Evolutionary conservation across 2,797 vertebrate genomes (phyloP), one percentile per base, ranked within the genome.

Genomic region (Typhlichthys subterraneus): DNA sequence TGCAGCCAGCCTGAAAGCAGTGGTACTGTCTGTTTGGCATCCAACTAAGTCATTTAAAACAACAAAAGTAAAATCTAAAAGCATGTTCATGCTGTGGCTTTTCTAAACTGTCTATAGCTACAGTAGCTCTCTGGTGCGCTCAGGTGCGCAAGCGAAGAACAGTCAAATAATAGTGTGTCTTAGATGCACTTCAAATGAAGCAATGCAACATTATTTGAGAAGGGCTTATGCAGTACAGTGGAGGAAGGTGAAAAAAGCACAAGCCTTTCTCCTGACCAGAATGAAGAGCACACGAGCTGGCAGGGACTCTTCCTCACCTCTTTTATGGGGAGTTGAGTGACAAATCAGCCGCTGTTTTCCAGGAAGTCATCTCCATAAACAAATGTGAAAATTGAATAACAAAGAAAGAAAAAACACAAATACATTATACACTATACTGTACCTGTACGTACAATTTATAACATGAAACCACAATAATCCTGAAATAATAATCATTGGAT

Each of bases 221-320:
- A 52, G 59, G 52, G 61, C 51, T 45, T 68, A 19, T 56, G 29
- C 57, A 63, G 13, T 15, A 61, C 12, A 19, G 33, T 59, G 38
- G 47, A 59, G 53, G 53, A 47, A 31, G 45, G 51, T 59, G 72
- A 71, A 79, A 76, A 79, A 79, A 73, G 15, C 45, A 63, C 60
- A 38, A 47, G 63, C 70, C 60, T 38, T 82, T 76, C 75, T 75
- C 77, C 75, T 81, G 45, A 65, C 54, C 33, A 76, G 67, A 73
- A 75, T 60, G 57, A 55, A 59, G 53, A 70, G 65, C 62, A 59
- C 46, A 69, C 54, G 57, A 67, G 70, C 65, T 76, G 56, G 66
- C 71, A 77, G 62, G 13, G 49, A 7, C 49, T 52, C 54, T 23
- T 59, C 23, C 17, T 53, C 42, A 56, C 13, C 61, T 75, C 77